Evolutionary conservation across 2,888 invertebrate genomes (phyloP).

Genomic region (Dasysyrphus albostriatus): DNA sequence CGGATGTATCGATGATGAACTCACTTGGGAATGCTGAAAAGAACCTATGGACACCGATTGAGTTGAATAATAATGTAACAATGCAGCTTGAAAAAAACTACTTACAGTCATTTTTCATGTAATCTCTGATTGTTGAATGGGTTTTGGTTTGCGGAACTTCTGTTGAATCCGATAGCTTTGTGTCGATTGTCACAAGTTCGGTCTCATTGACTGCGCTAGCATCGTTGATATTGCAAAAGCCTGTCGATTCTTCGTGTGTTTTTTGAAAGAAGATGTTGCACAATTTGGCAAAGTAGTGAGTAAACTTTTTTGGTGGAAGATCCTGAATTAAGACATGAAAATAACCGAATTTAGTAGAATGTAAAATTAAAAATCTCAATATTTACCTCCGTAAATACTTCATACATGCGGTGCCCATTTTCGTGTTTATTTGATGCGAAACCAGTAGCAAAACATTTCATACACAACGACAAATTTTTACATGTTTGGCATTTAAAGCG

Average conservation of each 20-base stretch:
- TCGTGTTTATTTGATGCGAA: slow-evolving; percentile 80
- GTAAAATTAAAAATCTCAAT: not conserved
- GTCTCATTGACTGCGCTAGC: slow-evolving; percentile 77
- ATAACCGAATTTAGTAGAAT: not conserved
- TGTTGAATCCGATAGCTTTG: slow-evolving; percentile 57
- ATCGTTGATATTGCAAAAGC: slow-evolving; percentile 80
- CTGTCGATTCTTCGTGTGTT: slow-evolving; percentile 78
- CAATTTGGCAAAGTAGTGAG: slow-evolving; percentile 80
- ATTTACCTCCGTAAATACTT: slow-evolving; percentile 81
- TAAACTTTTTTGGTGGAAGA: slow-evolving; percentile 79
- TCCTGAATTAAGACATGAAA: slow-evolving; percentile 77
- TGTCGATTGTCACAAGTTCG: slow-evolving; percentile 77
- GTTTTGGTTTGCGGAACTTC: slow-evolving; percentile 45
- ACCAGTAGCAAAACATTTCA: slow-evolving; percentile 82
- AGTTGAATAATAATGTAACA: not conserved
- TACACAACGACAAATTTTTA: slow-evolving; percentile 81
- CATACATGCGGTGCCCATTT: slow-evolving; percentile 82
- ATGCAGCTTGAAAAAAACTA: not conserved
- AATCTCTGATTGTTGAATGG: slow-evolving; percentile 46
- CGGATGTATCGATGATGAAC: slow-evolving; percentile 77
- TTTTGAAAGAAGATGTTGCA: slow-evolving; percentile 79
- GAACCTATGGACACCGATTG: slow-evolving; percentile 26
- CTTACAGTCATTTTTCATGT: slow-evolving; percentile 59
- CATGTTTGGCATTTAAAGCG: slow-evolving; percentile 83
- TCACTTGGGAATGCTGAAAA: slow-evolving; percentile 77